A percentile compares a stretch with the other conserved stretches of the same genome.
Evolutionary conservation across 2,888 invertebrate genomes (phyloP).

Genomic region (Drosophila falleni): DNA sequence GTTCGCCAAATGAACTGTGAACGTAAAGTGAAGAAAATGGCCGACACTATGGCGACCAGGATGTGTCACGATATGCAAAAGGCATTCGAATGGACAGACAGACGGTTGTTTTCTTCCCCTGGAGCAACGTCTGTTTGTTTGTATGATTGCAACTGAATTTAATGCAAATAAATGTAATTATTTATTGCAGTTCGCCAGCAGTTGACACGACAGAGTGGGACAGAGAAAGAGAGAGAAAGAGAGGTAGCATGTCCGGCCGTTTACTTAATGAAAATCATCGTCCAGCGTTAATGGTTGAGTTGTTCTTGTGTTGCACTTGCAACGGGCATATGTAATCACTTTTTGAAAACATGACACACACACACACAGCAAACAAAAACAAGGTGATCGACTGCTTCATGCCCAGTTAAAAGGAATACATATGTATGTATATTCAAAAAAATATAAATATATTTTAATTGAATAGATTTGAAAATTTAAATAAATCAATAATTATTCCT

Average conservation of each 20-base stretch:
- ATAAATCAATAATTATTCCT: no score
- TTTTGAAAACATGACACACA: constrained; percentile 43
- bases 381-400: neutral
- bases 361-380: neutral
- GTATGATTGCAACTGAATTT: constrained; percentile 74
- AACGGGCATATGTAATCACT: constrained; percentile 52
- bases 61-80: constrained; percentile 60
- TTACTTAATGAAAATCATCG: constrained; percentile 50
- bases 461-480: no score
- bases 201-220: constrained; percentile 44
- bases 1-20: constrained; percentile 73
- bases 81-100: constrained; percentile 24
- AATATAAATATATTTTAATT: no score
- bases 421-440: no score
- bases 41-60: constrained; percentile 43
- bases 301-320: neutral
- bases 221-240: neutral
- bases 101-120: neutral
- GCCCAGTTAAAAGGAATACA: neutral
- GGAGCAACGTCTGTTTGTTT: constrained; percentile 41
- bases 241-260: constrained; percentile 1
- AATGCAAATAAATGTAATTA: constrained; percentile 79
- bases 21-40: constrained; percentile 44
- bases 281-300: constrained; percentile 33
- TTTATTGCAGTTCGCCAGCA: constrained; percentile 74